Percentiles rank a stretch among this genome's conserved stretches.
Conservation (phyloP, 2,113 vertebrate species). For the Bambusicola thoracicus region DNA sequence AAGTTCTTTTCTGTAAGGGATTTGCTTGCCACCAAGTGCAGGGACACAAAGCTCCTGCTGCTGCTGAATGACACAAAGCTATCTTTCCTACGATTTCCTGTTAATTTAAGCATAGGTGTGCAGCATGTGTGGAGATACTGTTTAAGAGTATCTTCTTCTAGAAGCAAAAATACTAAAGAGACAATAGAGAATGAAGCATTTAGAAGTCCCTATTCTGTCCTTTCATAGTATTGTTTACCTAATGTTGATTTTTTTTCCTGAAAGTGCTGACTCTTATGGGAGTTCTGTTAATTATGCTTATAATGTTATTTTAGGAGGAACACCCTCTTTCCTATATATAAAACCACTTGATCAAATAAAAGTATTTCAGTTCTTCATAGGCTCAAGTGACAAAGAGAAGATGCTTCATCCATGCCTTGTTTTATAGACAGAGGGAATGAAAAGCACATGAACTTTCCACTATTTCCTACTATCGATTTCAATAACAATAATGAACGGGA, state of each 20-base stretch:
- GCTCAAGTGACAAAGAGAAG: not conserved
- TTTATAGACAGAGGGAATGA: not conserved
- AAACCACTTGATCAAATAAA: not conserved
- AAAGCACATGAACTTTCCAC: not conserved
- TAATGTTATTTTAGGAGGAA: conserved; percentile 1
- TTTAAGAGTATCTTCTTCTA: not conserved
- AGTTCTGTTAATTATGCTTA: conserved; percentile 45
- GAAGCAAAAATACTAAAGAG: not conserved
- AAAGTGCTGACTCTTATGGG: conserved; percentile 19
- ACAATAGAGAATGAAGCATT: not conserved
- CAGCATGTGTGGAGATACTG: not conserved
- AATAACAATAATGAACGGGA: not conserved
- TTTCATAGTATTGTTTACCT: not conserved
- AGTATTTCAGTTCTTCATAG: not conserved
- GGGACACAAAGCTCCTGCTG: not conserved
- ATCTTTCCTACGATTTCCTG: not conserved
- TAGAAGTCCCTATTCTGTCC: not conserved
- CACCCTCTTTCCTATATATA: not conserved
- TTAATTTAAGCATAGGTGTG: not conserved
- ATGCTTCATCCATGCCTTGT: not conserved
- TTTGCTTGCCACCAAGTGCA: not conserved
- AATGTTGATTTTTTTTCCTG: not conserved
- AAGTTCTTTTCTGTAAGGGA: not conserved
- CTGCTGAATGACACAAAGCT: not conserved
- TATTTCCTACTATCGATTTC: not conserved